Percentiles rank a stretch among this genome's conserved stretches.
Conservation (phyloP, 2,797 vertebrate species). For the Octomys mimax region DNA sequence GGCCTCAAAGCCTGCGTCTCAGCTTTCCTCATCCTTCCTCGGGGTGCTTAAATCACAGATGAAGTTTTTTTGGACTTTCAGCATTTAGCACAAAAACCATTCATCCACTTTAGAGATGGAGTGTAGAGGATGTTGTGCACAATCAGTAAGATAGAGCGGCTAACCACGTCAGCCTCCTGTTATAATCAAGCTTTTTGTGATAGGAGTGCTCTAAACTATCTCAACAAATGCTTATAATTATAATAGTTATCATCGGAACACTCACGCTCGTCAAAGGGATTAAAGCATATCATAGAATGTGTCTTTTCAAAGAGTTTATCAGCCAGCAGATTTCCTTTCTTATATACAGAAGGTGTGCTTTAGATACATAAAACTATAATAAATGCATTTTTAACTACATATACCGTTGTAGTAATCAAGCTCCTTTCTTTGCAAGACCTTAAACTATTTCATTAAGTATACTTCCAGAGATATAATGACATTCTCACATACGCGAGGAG, state of each 20-base stretch:
- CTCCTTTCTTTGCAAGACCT: slow-evolving; percentile 82
- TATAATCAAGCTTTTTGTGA: slow-evolving; percentile 79
- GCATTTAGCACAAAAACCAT: slow-evolving; percentile 48
- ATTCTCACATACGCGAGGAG: slow-evolving; percentile 57
- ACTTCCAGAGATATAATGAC: slow-evolving; percentile 73
- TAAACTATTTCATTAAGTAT: slow-evolving; percentile 81
- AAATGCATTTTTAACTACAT: slow-evolving; percentile 73
- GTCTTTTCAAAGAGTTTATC: slow-evolving; percentile 68
- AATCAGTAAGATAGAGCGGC: background rate
- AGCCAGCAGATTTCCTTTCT: slow-evolving; percentile 77
- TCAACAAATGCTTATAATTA: slow-evolving; percentile 81
- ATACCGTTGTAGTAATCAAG: slow-evolving; percentile 81
- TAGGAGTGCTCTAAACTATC: slow-evolving; percentile 78
- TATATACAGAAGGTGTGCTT: slow-evolving; percentile 69
- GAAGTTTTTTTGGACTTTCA: slow-evolving; percentile 61
- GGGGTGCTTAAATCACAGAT: slow-evolving; percentile 43
- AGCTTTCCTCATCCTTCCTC: background rate
- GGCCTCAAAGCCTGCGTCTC: background rate
- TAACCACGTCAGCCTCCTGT: slow-evolving; percentile 53
- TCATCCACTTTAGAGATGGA: slow-evolving; percentile 49
- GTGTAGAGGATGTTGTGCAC: background rate
- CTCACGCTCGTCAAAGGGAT: slow-evolving; percentile 55
- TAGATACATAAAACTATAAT: slow-evolving; percentile 62
- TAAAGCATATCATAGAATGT: slow-evolving; percentile 61
- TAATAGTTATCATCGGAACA: slow-evolving; percentile 70